Evolutionary conservation across 2,888 invertebrate genomes (phyloP), one percentile per base, ranked within the genome.

Genomic region (Spilarctia lutea): DNA sequence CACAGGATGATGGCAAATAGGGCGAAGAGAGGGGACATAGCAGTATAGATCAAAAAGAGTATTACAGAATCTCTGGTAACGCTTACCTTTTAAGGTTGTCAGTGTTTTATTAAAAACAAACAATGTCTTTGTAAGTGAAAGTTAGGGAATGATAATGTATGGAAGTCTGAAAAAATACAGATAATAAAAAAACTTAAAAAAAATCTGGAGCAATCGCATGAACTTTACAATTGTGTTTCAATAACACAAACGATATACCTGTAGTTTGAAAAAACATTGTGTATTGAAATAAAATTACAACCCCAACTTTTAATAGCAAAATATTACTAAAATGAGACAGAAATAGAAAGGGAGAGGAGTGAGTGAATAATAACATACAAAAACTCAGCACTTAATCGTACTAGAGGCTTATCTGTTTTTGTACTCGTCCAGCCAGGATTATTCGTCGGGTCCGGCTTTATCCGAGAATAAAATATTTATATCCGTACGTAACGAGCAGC

Each of bases 381-480:
- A 90, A 88, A 87, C 86, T 86, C 83, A 74, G 81, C 85, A 86
- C 88, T 87, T 92, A 90, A 91, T 91, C 91, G 90, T 85, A 89
- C 87, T 88, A 87, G 80, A 77, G 84, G 87, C 87, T 91, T 90
- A 92, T 91, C 90, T 89, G 85, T 90, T 91, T 91, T 92, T 90
- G 89, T 90, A 87, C 81, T 81, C 87, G 85, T 89, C 89, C 90
- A 86, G 80, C 76, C 84, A 81, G 90, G 90, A 90, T 92, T 91
- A 91, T 86, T 83, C 84, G 72, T 75, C 69, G 81, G 82, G 73
- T 80, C 80, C 83, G 83, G 84, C 80, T 89, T 91, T 89, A 92
- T 90, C 91, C 89, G 75, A 81, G 86, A 85, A 90, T 92, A 90
- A 93, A 93, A 93, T 92, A 92, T 93, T 91, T 91, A 92, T 92